phyloP scores from a whole-genome alignment of 2,113 vertebrate genomes.

The Neodon shergylaensis region DNA sequence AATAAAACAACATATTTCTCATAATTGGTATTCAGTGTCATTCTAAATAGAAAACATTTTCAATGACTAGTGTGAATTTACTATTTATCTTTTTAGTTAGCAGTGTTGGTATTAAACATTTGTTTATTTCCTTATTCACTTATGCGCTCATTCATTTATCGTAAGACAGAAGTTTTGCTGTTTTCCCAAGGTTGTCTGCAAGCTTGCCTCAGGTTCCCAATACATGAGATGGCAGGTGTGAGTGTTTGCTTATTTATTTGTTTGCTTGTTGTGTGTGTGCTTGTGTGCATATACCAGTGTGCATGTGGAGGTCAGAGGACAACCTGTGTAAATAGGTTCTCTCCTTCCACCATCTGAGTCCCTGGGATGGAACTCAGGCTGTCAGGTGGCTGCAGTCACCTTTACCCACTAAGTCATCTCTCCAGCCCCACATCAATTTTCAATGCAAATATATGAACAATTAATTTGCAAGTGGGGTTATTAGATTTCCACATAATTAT shows the following conservation, averaged over 20 bases:
- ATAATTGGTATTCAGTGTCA: background rate
- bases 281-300: background rate
- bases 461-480: background rate
- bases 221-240: background rate
- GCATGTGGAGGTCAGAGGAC: background rate
- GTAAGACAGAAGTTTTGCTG: background rate
- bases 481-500: background rate
- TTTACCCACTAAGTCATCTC: background rate
- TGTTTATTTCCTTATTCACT: background rate
- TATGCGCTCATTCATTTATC: background rate
- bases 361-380: background rate
- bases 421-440: background rate
- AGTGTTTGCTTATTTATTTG: background rate
- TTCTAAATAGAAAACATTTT: slow-evolving; percentile 9
- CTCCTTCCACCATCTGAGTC: background rate
- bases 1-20: background rate
- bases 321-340: background rate
- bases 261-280: background rate
- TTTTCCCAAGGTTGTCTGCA: background rate
- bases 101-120: background rate
- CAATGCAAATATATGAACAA: background rate
- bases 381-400: background rate
- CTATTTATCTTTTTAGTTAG: background rate
- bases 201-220: background rate
- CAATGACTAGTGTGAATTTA: background rate